Base-by-base conservation (phyloP, 2,113 vertebrate species). In the Lophochroa leadbeateri region DNA sequence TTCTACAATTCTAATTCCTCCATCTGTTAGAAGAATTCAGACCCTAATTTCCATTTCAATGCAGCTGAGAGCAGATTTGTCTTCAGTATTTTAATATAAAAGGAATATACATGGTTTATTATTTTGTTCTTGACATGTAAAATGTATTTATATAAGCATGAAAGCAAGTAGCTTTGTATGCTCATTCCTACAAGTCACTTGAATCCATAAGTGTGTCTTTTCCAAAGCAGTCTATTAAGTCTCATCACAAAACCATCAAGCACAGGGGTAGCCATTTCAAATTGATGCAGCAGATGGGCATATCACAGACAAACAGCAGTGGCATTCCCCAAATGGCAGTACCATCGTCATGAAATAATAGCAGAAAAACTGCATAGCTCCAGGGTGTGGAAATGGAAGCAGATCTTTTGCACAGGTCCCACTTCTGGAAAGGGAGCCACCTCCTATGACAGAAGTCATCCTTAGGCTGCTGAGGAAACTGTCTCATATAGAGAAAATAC, bases 161-260 rank as follows among this genome's bases (percentile, higher is more conserved):
- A 90, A 88, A 88, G 9, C 75, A 91, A 88, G 69, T 65, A 87
- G 27, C 49, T 91, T 91, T 71, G 29, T 29, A 10, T 29, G 47
- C 35, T 83, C 28, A 13, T 88, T 74, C 29, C 60, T 75, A 28
- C 28, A 71, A 71, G 25, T 67, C 43, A 19, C 16, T 53, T n/a
- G 35, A 88, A 79, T 55, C 24, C 37, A 37, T 63, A 49, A 7
- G 28, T 35, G 20, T 39, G 25, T 43, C 78, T 86, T 92, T 92
- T 52, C 61, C 57, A 86, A 86, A 82, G 15, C 61, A 57, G 11
- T 10, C 18, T 86, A 8, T 86, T 83, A 60, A 81, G 53, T 49
- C 72, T 57, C 58, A 84, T 39, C 49, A 72, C 55, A 91, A 84
- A 84, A 41, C 31, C 61, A 46, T 57, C 37, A 46, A 82, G 49